Conservation (phyloP, 2,888 invertebrate species). For the Dyspetes luteomarginatus region DNA sequence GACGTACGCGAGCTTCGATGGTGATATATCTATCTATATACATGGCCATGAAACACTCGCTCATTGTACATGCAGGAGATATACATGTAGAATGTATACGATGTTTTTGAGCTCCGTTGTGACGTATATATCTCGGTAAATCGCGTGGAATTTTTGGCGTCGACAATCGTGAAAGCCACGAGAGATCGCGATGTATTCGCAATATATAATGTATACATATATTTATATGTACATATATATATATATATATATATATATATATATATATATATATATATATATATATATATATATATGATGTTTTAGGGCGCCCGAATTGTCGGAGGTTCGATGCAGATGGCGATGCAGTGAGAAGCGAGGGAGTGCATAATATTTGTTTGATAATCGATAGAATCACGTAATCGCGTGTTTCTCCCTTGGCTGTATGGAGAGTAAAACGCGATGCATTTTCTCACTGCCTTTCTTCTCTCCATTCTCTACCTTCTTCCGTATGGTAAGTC, state of each 20-base stretch:
- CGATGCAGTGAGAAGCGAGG: conserved; percentile 69
- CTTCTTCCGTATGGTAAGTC: conserved; percentile 5
- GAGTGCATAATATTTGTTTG: conserved; percentile 81
- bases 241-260: too few relatives aligned
- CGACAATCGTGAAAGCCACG: neutral
- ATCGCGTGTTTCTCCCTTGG: conserved; percentile 77
- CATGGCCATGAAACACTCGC: neutral
- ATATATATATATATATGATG: conserved; percentile 8
- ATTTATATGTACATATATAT: too few relatives aligned
- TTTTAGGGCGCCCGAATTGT: conserved; percentile 28
- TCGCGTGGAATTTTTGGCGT: neutral
- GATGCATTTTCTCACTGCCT: conserved; percentile 26
- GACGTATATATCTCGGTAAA: neutral
- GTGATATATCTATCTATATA: conserved; percentile 6
- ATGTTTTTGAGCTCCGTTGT: neutral
- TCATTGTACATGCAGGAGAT: neutral
- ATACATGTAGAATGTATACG: neutral
- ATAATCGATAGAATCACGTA: conserved; percentile 82
- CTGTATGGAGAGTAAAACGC: conserved; percentile 45
- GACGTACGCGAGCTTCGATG: conserved; percentile 6
- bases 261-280: too few relatives aligned
- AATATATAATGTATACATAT: too few relatives aligned
- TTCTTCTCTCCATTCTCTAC: conserved; percentile 1
- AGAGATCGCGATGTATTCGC: too few relatives aligned
- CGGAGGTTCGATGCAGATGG: conserved; percentile 62